phyloP scores from a whole-genome alignment of 2,888 invertebrate genomes.

The Isoperla grammatica region DNA sequence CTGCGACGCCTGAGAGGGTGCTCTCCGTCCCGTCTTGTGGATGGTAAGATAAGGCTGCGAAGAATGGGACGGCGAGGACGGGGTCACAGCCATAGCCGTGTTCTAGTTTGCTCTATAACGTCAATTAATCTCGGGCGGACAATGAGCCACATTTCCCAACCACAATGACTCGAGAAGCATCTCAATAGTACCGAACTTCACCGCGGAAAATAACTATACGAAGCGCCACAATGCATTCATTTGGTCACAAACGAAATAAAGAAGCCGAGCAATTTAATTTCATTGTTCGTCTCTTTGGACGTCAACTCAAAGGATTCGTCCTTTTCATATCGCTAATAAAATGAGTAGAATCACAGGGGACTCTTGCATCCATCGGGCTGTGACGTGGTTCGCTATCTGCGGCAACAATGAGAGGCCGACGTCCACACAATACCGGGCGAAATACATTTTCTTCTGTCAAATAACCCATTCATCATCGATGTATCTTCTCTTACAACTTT shows the following conservation, averaged over 20 bases:
- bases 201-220: conserved; percentile 27
- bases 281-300: conserved; percentile 29
- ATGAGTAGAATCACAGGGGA: conserved; percentile 26
- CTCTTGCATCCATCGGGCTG: not conserved
- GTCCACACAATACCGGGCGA: conserved; percentile 7
- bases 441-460: conserved; percentile 8
- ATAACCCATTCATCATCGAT: conserved; percentile 6
- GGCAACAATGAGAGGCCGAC: not conserved
- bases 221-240: conserved; percentile 29
- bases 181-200: conserved; percentile 6
- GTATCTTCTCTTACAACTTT: too few relatives aligned
- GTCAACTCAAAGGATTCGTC: conserved; percentile 21
- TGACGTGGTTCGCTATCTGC: not conserved
- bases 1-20: conserved; percentile 15
- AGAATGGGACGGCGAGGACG: conserved; percentile 12
- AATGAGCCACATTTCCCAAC: conserved; percentile 17
- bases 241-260: conserved; percentile 24
- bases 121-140: conserved; percentile 27
- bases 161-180: conserved; percentile 9
- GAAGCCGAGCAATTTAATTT: conserved; percentile 29
- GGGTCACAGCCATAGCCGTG: conserved; percentile 26
- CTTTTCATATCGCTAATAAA: conserved; percentile 28
- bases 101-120: conserved; percentile 28
- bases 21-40: conserved; percentile 21
- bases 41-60: conserved; percentile 28